Base-by-base conservation (phyloP, 2,888 invertebrate species). In the Cheilosia variabilis region DNA sequence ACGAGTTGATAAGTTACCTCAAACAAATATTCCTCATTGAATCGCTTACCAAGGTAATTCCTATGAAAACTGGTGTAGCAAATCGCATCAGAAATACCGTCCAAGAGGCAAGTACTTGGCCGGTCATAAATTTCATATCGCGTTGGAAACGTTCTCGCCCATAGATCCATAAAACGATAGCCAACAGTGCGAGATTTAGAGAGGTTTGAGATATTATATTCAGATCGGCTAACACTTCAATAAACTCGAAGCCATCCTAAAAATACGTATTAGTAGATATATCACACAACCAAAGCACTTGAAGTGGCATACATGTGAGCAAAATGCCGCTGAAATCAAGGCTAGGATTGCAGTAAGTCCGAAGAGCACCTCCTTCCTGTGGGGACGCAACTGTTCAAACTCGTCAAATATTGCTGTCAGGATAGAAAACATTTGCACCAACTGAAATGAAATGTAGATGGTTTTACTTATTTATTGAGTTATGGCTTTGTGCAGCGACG, bases 141-240 rank as follows among this genome's bases (percentile, higher is more conserved):
- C 93, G 91, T 37, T 93, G 93, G 52, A 95, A 93, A 81, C 93
- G 93, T 6, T 92, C 90, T 6, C 93, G 92, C 88, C 97, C 97
- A 89, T 97, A 97, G 22, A 95, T 95, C 95, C 96, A 97, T 1
- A 96, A 95, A 2, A 97, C 94, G 10, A 96, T 95, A 57, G 96
- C 91, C 17, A 96, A 94, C 92, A 97, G 97, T 84, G 96, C 93
- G 2, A 95, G 91, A 50, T 93, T 97, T 96, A 97, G 78, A 96
- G 97, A 1, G 96, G 97, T 91, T 93, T 97, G 75, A 94, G 97
- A 53, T 1, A 73, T 22, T 0, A 69, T 13, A 10, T 22, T 66
- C 7, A 68, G 17, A n/a, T 72, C 66, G 10, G 66, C 43, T 10
- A 86, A 0, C 1, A 55, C 0, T 37, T 72, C 72, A 1, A 71